Evolutionary conservation across 2,888 invertebrate genomes (phyloP), one percentile per base, ranked within the genome.

Genomic region (Caenorhabditis drosophilae): DNA sequence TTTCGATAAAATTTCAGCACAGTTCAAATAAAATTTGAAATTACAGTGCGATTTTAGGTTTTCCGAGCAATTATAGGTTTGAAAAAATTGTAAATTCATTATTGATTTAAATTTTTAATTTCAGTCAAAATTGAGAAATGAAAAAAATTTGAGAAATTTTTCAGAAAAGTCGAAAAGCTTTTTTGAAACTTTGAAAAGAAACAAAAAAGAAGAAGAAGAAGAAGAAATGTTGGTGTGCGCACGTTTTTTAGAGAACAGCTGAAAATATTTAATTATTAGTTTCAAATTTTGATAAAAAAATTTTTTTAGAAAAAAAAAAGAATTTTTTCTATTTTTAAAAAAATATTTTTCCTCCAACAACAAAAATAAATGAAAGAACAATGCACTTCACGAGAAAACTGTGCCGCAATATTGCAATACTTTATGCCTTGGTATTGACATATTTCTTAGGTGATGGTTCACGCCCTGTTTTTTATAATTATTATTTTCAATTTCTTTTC

Each of bases 81-180:
- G 54, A 2, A 47, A 46, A 34, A 45, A 61, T 11, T 38, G 61
- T 16, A 61, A 22, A 45, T 61, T 61, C 61, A 61, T 61, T 40
- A n/a, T 42, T n/a, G 40, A 40, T 7, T 18, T 7, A 40, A 18
- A 40, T 40, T n/a, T n/a, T n/a, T n/a, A n/a, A n/a, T n/a, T n/a
- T n/a, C n/a, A n/a, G n/a, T n/a, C n/a, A n/a, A n/a, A n/a, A n/a
- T n/a, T n/a, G n/a, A n/a, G n/a, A n/a, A n/a, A n/a, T n/a, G n/a
- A n/a, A n/a, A n/a, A n/a, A n/a, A n/a, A n/a, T n/a, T n/a, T n/a
- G n/a, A n/a, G n/a, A n/a, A n/a, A n/a, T n/a, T n/a, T n/a, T n/a
- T n/a, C n/a, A n/a, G n/a, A n/a, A n/a, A n/a, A n/a, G n/a, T n/a
- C n/a, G n/a, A n/a, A n/a, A n/a, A n/a, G n/a, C n/a, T n/a, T n/a